Conservation (phyloP, 2,888 invertebrate genomes). For the Acrobasis consociella region DNA sequence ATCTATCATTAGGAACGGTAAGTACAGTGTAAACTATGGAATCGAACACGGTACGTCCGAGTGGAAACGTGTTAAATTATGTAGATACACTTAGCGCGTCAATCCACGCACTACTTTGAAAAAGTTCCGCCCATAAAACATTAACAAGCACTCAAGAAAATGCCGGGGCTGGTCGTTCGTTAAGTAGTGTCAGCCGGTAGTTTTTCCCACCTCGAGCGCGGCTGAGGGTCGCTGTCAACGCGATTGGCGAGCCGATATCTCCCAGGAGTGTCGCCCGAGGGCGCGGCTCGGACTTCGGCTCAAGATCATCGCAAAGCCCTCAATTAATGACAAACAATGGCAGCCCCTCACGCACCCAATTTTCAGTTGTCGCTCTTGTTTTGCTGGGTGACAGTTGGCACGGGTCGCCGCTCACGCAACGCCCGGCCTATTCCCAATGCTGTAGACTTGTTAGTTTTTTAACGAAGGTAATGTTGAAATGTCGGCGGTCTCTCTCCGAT, state of each 20-base stretch:
- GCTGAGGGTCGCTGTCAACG: conserved; percentile 78
- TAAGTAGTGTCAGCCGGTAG: conserved; percentile 81
- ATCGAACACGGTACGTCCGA: conserved; percentile 59
- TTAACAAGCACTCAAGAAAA: conserved; percentile 83
- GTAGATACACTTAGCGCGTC: conserved; percentile 79
- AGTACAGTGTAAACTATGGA: conserved; percentile 47
- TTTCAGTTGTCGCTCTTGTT: conserved; percentile 76
- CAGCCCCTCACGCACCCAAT: conserved; percentile 66
- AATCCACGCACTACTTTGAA: conserved; percentile 77
- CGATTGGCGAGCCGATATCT: conserved; percentile 78
- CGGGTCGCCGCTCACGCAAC: conserved; percentile 64
- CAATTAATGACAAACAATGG: conserved; percentile 79
- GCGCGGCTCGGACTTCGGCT: conserved; percentile 53
- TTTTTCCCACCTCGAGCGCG: conserved; percentile 78
- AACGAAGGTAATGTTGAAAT: conserved; percentile 36
- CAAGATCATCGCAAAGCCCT: conserved; percentile 78
- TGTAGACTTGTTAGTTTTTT: conserved; percentile 40
- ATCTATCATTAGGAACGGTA: conserved; percentile 43
- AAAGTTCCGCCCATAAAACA: conserved; percentile 82
- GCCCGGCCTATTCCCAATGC: conserved; percentile 52
- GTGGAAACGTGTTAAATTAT: conserved; percentile 78
- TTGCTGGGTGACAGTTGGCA: conserved; percentile 72
- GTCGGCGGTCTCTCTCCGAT: conserved; percentile 21
- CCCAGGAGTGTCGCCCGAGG: conserved; percentile 73
- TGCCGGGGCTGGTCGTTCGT: conserved; percentile 76